Percentiles rank a stretch among this genome's conserved stretches.
These are phyloP conservation scores for Philhelius pedissequus DNA, from an alignment of 2,888 invertebrate species.

Conservation along the genomic window DNA sequence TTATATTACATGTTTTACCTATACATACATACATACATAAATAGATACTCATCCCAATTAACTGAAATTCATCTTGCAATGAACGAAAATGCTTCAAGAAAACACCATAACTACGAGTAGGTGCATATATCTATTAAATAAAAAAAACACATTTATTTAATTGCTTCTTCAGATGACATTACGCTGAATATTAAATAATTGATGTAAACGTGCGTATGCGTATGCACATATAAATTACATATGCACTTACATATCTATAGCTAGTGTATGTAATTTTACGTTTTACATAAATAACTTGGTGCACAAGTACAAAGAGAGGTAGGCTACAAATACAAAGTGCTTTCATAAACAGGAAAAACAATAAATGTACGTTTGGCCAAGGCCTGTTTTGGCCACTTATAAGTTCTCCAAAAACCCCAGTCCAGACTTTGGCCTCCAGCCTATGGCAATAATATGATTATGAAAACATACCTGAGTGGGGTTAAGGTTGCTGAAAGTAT, in stretches of 20 bases:
- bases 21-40: too few species aligned
- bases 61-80: too few species aligned
- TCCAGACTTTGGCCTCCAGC: background rate
- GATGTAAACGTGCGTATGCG: too few species aligned
- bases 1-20: too few species aligned
- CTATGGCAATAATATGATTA: background rate
- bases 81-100: too few species aligned
- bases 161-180: too few species aligned
- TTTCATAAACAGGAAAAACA: background rate
- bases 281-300: background rate
- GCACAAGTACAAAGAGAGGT: background rate
- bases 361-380: background rate
- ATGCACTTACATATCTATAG: background rate
- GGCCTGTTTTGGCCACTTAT: background rate
- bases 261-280: background rate
- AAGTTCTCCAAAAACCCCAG: background rate
- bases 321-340: background rate
- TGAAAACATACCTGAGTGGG: constrained; percentile 52
- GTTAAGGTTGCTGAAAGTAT: constrained; percentile 56
- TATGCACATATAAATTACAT: too few species aligned
- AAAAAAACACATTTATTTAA: too few species aligned
- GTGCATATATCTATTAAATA: too few species aligned
- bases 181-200: too few species aligned
- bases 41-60: too few species aligned
- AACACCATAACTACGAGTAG: too few species aligned